Evolutionary conservation across 2,797 vertebrate species (phyloP), one percentile per base, ranked within the genome.

Genomic region (Spondyliosoma cantharus): DNA sequence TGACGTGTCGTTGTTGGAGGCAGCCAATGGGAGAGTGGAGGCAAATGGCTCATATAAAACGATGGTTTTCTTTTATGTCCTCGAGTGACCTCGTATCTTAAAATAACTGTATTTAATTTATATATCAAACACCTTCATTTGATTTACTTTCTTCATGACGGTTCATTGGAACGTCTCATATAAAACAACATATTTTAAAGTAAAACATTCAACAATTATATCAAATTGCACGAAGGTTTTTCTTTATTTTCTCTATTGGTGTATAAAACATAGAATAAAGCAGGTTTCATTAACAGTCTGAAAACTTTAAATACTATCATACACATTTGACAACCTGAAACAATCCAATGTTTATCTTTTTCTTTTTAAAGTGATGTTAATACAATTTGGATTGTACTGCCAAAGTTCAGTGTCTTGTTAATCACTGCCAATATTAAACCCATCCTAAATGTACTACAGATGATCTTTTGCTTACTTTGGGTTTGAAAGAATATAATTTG

Each of bases 11-110:
- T 48, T 2, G 66, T 0, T 11, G 11, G 24, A 20, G n/a, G 4
- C 19, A 76, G 25, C 92, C 92, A 91, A 92, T 93, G 13, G 67
- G 32, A 85, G n/a, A 7, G n/a, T 17, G 46, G 11, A 6, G n/a
- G 46, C 17, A 57, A 79, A 77, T 19, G 12, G 52, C 46, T 71
- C n/a, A 11, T 42, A 62, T 37, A 64, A 85, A 65, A 43, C 2
- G 2, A 1, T 12, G 3, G 22, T 37, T 27, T 76, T 81, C 29
- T 77, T 71, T 70, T 27, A 79, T 69, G 83, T 89, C 90, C 86
- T 76, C 56, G 73, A 0, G 1, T 88, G 84, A 92, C 83, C 85
- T 67, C 57, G 7, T 43, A 37, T 59, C 1, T 32, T 0, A 8
- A 68, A 64, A 71, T 13, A 53, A 27, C 17, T 16, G 13, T 1